Base-by-base conservation (phyloP, 2,888 invertebrate genomes). In the Darwinula stevensoni region DNA sequence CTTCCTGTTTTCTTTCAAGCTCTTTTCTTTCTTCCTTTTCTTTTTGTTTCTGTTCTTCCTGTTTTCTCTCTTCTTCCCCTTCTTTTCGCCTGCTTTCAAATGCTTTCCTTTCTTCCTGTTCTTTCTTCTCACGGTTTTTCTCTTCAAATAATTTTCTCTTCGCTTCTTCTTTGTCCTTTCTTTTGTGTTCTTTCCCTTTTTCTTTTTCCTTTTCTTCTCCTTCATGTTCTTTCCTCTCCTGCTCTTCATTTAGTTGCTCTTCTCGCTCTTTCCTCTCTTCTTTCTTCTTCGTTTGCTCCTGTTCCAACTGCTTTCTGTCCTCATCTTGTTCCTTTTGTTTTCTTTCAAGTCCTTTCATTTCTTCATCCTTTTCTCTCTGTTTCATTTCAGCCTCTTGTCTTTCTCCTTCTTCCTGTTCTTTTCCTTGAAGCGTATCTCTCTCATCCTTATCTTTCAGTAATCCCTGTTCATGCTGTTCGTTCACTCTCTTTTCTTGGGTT, bases 121-220 rank as follows among this genome's bases (percentile, higher is more conserved):
- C 9, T 9, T 15, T 31, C 14, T 29, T 29, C 31, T 29, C n/a
- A 12, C 16, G 26, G 5, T 27, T 29, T 14, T 30, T 29, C 31
- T 29, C 11, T 5, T 29, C 16, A 27, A 9, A 29, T 11, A 11
- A 29, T 17, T 4, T 32, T 4, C 6, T 14, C 4, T 31, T 14
- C 31, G 16, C 12, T 31, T 15, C 30, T 33, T 13, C 16, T 33
- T 33, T 29, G 9, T 22, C 22, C 6, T 9, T 22, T 22, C n/a
- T n/a, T 22, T 22, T 22, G 22, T n/a, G 22, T 9, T n/a, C 22
- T 22, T 22, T 22, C n/a, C n/a, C 22, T 22, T 6, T 22, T 22
- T 22, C 22, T 22, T n/a, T n/a, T 22, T 22, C 22, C n/a, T 22
- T 22, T 6, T 9, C 9, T n/a, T 6, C 9, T n/a, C n/a, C 22